These are phyloP conservation scores for Gadopsis marmoratus DNA, from an alignment of 2,797 vertebrate genomes.

Conservation along the genomic window DNA sequence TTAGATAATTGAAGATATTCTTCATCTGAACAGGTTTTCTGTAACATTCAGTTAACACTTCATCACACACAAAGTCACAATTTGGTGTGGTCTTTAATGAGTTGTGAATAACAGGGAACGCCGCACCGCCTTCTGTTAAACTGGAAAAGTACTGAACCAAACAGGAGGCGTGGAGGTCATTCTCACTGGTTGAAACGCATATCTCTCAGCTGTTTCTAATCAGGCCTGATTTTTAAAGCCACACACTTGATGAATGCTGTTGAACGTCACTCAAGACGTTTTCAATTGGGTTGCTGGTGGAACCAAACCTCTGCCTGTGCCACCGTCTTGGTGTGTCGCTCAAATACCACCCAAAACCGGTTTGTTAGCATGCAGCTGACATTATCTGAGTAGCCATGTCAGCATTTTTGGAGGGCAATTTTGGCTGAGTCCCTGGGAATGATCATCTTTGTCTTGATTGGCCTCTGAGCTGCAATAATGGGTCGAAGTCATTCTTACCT, in stretches of 20 bases:
- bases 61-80: background rate
- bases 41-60: background rate
- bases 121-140: slow-evolving; percentile 25
- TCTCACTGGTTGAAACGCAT: slow-evolving; percentile 30
- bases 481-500: slow-evolving; percentile 59
- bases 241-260: slow-evolving; percentile 33
- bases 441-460: slow-evolving; percentile 88
- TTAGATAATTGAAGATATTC: background rate
- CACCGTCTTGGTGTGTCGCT: background rate
- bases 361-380: background rate
- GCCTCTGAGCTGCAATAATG: slow-evolving; percentile 86
- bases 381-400: slow-evolving; percentile 55
- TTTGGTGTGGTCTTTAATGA: slow-evolving; percentile 12
- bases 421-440: slow-evolving; percentile 88
- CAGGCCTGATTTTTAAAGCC: slow-evolving; percentile 46
- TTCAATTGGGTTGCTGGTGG: slow-evolving; percentile 10
- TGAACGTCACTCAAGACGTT: slow-evolving; percentile 25
- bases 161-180: slow-evolving; percentile 46
- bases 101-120: slow-evolving; percentile 18
- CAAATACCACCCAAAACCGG: background rate
- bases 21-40: background rate
- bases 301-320: slow-evolving; percentile 8
- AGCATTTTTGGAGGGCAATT: slow-evolving; percentile 89
- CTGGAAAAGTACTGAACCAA: slow-evolving; percentile 46
- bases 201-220: slow-evolving; percentile 71